These are phyloP conservation scores for Crambe crambe DNA, from an alignment of 37 sponge, comb jelly and placozoan species.

Conservation along the genomic window DNA sequence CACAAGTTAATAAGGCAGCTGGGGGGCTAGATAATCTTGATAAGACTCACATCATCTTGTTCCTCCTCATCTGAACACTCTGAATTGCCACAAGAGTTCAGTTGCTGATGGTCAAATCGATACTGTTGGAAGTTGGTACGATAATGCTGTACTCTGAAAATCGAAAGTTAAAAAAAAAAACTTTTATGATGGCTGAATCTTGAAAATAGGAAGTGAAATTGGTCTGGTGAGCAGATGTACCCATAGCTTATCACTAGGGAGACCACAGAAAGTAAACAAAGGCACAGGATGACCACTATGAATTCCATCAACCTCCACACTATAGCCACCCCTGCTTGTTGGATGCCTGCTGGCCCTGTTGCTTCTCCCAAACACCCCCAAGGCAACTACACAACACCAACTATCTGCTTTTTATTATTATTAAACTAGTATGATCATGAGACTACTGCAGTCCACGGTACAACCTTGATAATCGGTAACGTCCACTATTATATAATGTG, in stretches of 20 bases:
- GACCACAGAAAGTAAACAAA: conserved; percentile 16
- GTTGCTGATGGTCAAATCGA: conserved; percentile 24
- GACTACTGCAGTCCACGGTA: no score
- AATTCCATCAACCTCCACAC: background rate
- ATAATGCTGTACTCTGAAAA: conserved; percentile 42
- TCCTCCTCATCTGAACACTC: conserved; percentile 74
- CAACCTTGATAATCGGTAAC: no score
- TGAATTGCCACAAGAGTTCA: conserved; percentile 66
- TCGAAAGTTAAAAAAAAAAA: no score
- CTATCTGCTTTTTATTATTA: no score
- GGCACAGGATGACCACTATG: background rate
- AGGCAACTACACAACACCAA: no score
- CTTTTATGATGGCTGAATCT: no score
- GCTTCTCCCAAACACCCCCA: no score
- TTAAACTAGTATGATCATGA: no score
- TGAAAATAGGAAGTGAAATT: background rate
- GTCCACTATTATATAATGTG: background rate
- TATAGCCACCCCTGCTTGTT: no score
- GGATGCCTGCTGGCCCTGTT: no score
- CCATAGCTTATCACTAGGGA: conserved; percentile 13
- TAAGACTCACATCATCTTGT: conserved; percentile 8
- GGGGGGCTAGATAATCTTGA: background rate
- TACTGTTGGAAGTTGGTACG: conserved; percentile 28
- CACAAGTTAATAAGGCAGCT: background rate
- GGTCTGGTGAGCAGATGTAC: background rate